Percentiles rank a stretch among this genome's conserved stretches.
phyloP scores from a whole-genome alignment of 2,888 invertebrate genomes.

The Priocnemis perturbator region DNA sequence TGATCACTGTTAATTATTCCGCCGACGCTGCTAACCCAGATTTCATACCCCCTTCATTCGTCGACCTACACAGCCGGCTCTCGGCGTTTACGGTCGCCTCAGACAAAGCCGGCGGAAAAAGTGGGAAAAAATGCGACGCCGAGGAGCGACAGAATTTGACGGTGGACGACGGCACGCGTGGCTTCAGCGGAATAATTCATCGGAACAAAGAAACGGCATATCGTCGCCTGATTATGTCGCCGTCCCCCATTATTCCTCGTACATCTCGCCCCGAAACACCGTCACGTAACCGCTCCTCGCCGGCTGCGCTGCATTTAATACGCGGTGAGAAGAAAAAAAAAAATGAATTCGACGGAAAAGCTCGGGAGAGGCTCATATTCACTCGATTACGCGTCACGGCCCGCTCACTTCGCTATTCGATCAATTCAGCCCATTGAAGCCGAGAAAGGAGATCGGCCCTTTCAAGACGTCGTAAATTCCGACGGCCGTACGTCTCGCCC shows the following conservation, averaged over 20 bases:
- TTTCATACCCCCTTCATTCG: slow-evolving; percentile 25
- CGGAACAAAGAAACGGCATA: too few relatives aligned
- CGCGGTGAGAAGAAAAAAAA: too few relatives aligned
- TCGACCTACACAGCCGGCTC: background rate
- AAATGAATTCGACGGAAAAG: background rate
- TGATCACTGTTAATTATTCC: slow-evolving; percentile 48
- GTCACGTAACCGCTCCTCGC: too few relatives aligned
- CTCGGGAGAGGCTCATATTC: background rate
- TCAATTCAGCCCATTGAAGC: slow-evolving; percentile 15
- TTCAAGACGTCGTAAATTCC: slow-evolving; percentile 35
- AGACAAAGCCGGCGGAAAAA: slow-evolving; percentile 10
- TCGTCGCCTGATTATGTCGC: too few relatives aligned
- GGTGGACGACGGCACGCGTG: too few relatives aligned
- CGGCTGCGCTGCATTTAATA: too few relatives aligned
- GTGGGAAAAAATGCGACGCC: background rate
- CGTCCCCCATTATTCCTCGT: too few relatives aligned
- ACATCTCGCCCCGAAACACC: too few relatives aligned
- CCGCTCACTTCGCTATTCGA: slow-evolving; percentile 10
- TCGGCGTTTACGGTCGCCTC: slow-evolving; percentile 2
- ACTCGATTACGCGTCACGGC: background rate
- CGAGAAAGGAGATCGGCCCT: slow-evolving; percentile 8
- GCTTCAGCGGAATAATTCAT: too few relatives aligned
- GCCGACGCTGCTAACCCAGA: slow-evolving; percentile 26
- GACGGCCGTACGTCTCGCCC: slow-evolving; percentile 6
- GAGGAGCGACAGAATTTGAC: too few relatives aligned